Percentiles rank a stretch among this genome's conserved stretches.
These are phyloP conservation scores for Apaloderma vittatum DNA, from an alignment of 2,113 vertebrate species.

Conservation along the genomic window DNA sequence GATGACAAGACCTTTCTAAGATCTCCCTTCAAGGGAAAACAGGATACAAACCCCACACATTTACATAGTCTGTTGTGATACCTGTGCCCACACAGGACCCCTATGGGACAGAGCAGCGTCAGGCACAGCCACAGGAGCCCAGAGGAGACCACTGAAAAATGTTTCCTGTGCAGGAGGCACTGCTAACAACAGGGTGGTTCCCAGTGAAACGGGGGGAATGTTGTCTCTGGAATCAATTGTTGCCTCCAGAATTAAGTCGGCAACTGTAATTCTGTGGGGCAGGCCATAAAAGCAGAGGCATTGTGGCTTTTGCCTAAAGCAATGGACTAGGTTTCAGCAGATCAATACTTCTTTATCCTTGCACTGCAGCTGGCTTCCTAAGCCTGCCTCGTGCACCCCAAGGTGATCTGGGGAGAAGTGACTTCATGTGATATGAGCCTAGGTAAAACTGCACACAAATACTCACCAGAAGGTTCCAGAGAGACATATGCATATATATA, in stretches of 20 bases:
- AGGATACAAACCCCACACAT: neutral
- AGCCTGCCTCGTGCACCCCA: neutral
- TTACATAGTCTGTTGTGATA: rapidly evolving
- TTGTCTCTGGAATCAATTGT: neutral
- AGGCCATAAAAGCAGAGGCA: neutral
- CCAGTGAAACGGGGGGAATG: neutral
- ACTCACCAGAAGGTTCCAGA: neutral
- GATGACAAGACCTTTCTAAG: neutral
- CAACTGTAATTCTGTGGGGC: neutral
- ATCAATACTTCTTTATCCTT: neutral
- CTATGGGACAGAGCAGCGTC: rapidly evolving
- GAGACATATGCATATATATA: neutral
- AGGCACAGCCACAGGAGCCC: neutral
- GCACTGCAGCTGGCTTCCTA: neutral
- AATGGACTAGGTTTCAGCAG: neutral
- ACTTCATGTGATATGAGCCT: neutral
- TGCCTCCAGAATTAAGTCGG: neutral
- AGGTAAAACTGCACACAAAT: neutral
- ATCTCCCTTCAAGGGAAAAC: neutral
- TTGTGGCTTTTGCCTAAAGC: neutral
- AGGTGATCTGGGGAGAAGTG: neutral
- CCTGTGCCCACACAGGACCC: neutral
- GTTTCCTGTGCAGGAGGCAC: neutral
- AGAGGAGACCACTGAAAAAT: neutral
- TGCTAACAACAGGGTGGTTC: rapidly evolving